Conservation (phyloP, 2,888 invertebrate genomes). For the Patella depressa region DNA sequence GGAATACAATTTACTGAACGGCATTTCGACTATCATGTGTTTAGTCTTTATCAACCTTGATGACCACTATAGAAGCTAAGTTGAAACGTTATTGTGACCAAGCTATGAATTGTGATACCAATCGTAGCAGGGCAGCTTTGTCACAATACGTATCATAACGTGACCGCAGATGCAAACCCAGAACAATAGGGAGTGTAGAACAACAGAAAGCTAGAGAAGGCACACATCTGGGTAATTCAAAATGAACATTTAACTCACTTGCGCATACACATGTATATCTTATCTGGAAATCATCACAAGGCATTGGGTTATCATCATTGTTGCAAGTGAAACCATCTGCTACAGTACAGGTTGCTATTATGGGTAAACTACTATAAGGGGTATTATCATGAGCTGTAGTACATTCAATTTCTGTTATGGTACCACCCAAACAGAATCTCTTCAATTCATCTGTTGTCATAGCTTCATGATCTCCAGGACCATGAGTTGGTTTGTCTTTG, state of each 20-base stretch:
- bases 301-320: slow-evolving; percentile 46
- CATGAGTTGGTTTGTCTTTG: slow-evolving; percentile 36
- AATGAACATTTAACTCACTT: slow-evolving; percentile 27
- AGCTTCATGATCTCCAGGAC: slow-evolving; percentile 48
- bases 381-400: slow-evolving; percentile 40
- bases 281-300: slow-evolving; percentile 65
- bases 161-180: too few relatives aligned
- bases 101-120: too few relatives aligned
- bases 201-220: too few relatives aligned
- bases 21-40: too few relatives aligned
- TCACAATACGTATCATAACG: too few relatives aligned
- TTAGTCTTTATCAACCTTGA: too few relatives aligned
- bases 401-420: slow-evolving; percentile 55
- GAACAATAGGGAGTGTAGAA: too few relatives aligned
- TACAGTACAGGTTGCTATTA: slow-evolving; percentile 69
- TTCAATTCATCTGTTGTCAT: slow-evolving; percentile 40
- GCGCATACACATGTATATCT: slow-evolving; percentile 73
- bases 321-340: slow-evolving; percentile 81
- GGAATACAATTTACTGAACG: too few relatives aligned
- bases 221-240: too few relatives aligned
- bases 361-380: slow-evolving; percentile 27
- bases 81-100: too few relatives aligned
- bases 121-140: too few relatives aligned
- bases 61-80: too few relatives aligned
- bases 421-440: slow-evolving; percentile 44